Evolutionary conservation across 2,888 invertebrate genomes (phyloP).

Genomic region (Scaptomyza cyrtandrae): DNA sequence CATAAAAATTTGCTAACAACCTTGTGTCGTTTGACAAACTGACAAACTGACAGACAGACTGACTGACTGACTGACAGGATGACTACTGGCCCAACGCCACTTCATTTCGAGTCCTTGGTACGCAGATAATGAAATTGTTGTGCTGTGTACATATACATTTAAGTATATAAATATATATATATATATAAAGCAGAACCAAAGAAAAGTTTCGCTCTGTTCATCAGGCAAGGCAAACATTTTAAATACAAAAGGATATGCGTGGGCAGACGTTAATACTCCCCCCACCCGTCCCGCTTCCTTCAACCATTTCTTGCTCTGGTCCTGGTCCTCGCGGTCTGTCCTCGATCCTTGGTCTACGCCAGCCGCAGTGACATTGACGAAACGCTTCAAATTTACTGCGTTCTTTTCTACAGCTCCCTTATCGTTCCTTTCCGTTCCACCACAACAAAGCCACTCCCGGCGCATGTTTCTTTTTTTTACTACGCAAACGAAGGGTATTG

Average conservation of each 20-base stretch:
- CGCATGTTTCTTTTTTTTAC: slow-evolving; percentile 22
- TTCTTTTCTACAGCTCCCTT: slow-evolving; percentile 14
- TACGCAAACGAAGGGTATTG: not conserved
- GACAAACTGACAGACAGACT: slow-evolving; percentile 26
- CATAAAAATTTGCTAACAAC: slow-evolving; percentile 69
- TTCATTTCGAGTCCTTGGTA: slow-evolving; percentile 41
- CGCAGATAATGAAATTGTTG: slow-evolving; percentile 79
- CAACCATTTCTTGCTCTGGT: not conserved
- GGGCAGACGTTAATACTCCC: slow-evolving; percentile 50
- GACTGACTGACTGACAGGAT: slow-evolving; percentile 31
- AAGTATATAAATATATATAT: not conserved
- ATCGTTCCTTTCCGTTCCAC: not conserved
- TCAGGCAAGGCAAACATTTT: slow-evolving; percentile 74
- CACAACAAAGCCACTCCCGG: slow-evolving; percentile 34
- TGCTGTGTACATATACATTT: slow-evolving; percentile 13
- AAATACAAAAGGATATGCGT: slow-evolving; percentile 81
- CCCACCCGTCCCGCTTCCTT: not conserved
- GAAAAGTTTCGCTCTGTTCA: slow-evolving; percentile 62
- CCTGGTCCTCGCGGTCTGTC: not conserved
- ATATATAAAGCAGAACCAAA: slow-evolving; percentile 5
- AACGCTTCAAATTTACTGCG: slow-evolving; percentile 76
- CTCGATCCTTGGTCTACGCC: slow-evolving; percentile 38
- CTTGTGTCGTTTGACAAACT: slow-evolving; percentile 50
- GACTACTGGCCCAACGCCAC: slow-evolving; percentile 43
- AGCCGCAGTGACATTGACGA: slow-evolving; percentile 75